These are phyloP conservation scores for Amazona guildingii DNA, from an alignment of 2,113 vertebrate species.

Conservation along the genomic window DNA sequence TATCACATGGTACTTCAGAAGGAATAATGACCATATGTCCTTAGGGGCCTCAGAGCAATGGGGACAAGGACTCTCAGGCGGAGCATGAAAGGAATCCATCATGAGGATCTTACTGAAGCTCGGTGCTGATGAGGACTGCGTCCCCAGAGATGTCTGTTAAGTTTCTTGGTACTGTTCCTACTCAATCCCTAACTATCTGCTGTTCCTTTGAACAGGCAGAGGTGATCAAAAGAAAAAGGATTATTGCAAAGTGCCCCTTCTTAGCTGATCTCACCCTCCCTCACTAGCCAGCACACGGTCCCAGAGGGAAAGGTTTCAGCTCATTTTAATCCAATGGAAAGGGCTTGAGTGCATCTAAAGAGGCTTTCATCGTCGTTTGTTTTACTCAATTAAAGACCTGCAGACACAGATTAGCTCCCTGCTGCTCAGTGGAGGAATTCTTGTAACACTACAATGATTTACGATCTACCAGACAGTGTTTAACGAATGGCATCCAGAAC, in stretches of 20 bases:
- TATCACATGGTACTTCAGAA: background rate
- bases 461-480: slow-evolving; percentile 44
- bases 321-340: slow-evolving; percentile 20
- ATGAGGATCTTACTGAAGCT: background rate
- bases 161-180: background rate
- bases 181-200: background rate
- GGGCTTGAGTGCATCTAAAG: slow-evolving; percentile 10
- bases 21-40: background rate
- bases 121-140: fast-evolving
- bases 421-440: slow-evolving; percentile 9
- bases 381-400: slow-evolving; percentile 71
- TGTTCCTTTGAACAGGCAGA: background rate
- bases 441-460: slow-evolving; percentile 56
- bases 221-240: background rate
- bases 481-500: slow-evolving; percentile 43
- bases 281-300: background rate
- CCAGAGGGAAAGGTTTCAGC: background rate
- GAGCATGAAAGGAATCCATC: background rate
- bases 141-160: background rate
- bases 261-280: background rate
- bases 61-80: background rate
- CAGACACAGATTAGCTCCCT: slow-evolving; percentile 60
- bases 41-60: background rate
- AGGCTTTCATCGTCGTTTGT: slow-evolving; percentile 31
- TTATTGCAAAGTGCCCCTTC: background rate